These are phyloP conservation scores for Sminthurides bifidus DNA, from an alignment of 1,140 invertebrate genomes.

Conservation along the genomic window DNA sequence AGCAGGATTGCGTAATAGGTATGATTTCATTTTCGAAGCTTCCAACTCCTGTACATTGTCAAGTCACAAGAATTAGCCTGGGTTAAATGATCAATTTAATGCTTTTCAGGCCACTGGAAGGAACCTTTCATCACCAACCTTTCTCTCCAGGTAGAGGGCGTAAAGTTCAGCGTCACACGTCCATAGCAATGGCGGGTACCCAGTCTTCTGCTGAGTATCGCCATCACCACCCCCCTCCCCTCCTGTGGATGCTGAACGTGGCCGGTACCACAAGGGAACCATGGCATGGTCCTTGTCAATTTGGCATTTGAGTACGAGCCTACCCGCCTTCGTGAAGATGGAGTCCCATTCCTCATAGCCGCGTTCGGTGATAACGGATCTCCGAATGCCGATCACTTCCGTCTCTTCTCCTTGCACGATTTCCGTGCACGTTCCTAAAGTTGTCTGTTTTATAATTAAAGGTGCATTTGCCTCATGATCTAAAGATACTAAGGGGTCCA, in stretches of 20 bases:
- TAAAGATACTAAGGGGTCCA: background rate
- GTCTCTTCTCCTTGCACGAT: conserved; percentile 22
- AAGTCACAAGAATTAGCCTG: background rate
- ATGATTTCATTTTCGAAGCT: conserved; percentile 12
- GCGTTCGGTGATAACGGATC: conserved; percentile 7
- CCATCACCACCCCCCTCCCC: too few species aligned
- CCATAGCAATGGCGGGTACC: conserved; percentile 17
- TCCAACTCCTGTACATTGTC: conserved; percentile 18
- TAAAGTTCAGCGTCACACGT: conserved; percentile 27
- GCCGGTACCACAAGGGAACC: conserved; percentile 26
- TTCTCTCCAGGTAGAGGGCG: conserved; percentile 18
- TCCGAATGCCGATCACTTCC: conserved; percentile 16
- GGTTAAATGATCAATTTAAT: background rate
- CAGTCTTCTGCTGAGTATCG: too few species aligned
- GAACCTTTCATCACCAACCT: conserved; percentile 3
- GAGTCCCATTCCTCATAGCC: conserved; percentile 20
- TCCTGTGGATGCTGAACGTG: background rate
- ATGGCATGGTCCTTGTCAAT: conserved; percentile 18
- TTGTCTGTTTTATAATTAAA: conserved; percentile 6
- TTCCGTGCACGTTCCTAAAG: conserved; percentile 16
- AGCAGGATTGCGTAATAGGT: conserved; percentile 25
- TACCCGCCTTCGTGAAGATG: conserved; percentile 16
- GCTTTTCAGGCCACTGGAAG: background rate
- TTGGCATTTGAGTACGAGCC: conserved; percentile 24
- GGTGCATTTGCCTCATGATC: background rate